Percentiles rank a stretch among this genome's conserved stretches.
Conservation (phyloP, 2,888 invertebrate genomes). For the Drosophila meridionalis region DNA sequence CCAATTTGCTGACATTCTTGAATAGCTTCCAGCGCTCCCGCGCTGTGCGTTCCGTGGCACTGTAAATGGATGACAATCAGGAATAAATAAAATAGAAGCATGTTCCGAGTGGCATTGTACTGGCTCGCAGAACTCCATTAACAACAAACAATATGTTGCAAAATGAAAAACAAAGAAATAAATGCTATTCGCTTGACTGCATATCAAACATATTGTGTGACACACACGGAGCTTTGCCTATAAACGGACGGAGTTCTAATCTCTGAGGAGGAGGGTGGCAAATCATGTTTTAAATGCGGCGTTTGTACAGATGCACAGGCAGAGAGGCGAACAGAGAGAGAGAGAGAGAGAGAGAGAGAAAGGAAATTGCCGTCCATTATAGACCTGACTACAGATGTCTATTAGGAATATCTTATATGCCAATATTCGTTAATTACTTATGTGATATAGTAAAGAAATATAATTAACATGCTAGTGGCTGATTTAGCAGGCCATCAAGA, state of each 20-base stretch:
- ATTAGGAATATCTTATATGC: background rate
- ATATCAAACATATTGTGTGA: background rate
- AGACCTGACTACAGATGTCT: background rate
- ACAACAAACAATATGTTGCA: background rate
- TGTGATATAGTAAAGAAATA: background rate
- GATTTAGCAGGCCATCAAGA: background rate
- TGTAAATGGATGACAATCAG: conserved; percentile 11
- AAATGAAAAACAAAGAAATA: background rate
- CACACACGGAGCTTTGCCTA: background rate
- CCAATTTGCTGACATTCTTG: conserved; percentile 83
- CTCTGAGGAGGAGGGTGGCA: background rate
- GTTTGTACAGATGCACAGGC: background rate
- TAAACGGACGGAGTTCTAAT: background rate
- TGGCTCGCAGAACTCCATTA: background rate
- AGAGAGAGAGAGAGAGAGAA: background rate
- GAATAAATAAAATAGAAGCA: conserved; percentile 1
- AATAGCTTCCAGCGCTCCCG: conserved; percentile 86
- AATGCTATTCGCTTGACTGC: background rate
- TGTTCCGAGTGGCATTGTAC: background rate
- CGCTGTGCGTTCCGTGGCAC: conserved; percentile 82
- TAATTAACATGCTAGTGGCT: background rate
- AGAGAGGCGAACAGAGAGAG: background rate
- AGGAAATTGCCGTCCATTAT: no score
- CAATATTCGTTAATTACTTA: background rate
- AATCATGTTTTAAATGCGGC: background rate